These are phyloP conservation scores for Ctenopoma multispine DNA, from an alignment of 2,797 vertebrate genomes.

Conservation along the genomic window DNA sequence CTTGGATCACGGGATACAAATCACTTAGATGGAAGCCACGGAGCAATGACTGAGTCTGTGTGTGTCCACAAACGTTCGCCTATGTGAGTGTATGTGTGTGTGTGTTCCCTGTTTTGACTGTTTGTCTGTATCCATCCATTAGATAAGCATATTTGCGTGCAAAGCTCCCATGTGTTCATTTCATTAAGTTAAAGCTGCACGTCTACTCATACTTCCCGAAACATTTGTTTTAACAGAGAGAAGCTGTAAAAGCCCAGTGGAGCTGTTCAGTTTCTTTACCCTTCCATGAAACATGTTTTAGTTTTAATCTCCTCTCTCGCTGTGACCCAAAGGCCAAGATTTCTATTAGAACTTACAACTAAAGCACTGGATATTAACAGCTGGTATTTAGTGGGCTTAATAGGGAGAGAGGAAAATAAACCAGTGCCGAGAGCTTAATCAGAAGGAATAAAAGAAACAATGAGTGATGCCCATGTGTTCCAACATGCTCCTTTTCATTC, in stretches of 20 bases:
- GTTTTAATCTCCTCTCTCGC: conserved; percentile 47
- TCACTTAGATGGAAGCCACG: conserved; percentile 71
- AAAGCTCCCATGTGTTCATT: not conserved
- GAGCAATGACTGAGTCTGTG: conserved; percentile 26
- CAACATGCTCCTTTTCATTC: conserved; percentile 15
- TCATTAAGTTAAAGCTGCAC: conserved; percentile 18
- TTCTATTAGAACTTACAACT: conserved; percentile 56
- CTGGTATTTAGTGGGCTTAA: conserved; percentile 57
- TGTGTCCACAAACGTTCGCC: conserved; percentile 15
- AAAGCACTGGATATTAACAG: conserved; percentile 49
- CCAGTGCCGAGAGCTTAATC: conserved; percentile 28
- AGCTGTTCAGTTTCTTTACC: conserved; percentile 20
- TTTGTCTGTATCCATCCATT: conserved; percentile 21
- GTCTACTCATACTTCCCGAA: conserved; percentile 11
- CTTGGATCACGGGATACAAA: conserved; percentile 73
- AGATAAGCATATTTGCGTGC: not conserved
- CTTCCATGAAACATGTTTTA: conserved; percentile 30
- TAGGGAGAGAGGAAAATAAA: conserved; percentile 43
- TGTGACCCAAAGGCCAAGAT: conserved; percentile 44
- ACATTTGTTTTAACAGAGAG: conserved; percentile 25
- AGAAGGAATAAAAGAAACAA: conserved; percentile 24
- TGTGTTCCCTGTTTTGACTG: conserved; percentile 20
- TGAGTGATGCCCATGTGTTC: conserved; percentile 26
- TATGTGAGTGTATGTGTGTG: not conserved
- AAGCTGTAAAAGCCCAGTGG: conserved; percentile 14